Base-by-base conservation (phyloP, 2,797 vertebrate species). In the Telmatherina bonti region DNA sequence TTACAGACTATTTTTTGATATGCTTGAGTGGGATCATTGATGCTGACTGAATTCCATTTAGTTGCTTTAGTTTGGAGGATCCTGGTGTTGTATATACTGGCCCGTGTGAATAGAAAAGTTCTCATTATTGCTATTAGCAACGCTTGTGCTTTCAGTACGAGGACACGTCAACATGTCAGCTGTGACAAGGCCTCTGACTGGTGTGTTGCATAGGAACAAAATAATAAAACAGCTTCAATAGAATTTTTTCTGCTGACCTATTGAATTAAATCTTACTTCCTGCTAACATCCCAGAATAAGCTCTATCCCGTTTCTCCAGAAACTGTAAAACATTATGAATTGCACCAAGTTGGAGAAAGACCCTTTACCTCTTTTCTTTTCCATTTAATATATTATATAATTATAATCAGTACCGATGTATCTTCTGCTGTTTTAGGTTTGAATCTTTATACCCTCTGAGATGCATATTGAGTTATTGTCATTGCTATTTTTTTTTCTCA, bases 31-130 rank as follows among this genome's bases (percentile, higher is more conserved):
- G 26, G 36, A 68, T 49, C 58, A 76, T 49, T 67, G 62, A 72
- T 53, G 52, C 70, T 30, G 56, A 52, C 62, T 62, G 31, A 36
- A 47, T 66, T 68, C 52, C 24, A 56, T 57, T 51, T 6, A 31
- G 53, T 41, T 52, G 51, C 56, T 72, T 72, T 1, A 61, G 55
- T 65, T 79, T 65, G 38, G 63, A 53, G 26, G n/a, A 30, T 22
- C 12, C 26, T 51, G 24, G 10, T 56, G 10, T n/a, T 55, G 45
- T 33, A 20, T 5, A 2, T 24, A 20, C 33, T 52, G 52, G 3
- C 56, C 74, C n/a, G 2, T 36, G 33, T 5, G 4, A 41, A 41
- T 15, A 59, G 35, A 16, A 61, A 68, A 43, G 15, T 41, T 41
- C 15, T 41, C 38, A 41, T 41, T 41, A 6, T 16, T 41, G 38